Evolutionary conservation across 2,113 vertebrate species (phyloP).

Genomic region (Cyanistes caeruleus): DNA sequence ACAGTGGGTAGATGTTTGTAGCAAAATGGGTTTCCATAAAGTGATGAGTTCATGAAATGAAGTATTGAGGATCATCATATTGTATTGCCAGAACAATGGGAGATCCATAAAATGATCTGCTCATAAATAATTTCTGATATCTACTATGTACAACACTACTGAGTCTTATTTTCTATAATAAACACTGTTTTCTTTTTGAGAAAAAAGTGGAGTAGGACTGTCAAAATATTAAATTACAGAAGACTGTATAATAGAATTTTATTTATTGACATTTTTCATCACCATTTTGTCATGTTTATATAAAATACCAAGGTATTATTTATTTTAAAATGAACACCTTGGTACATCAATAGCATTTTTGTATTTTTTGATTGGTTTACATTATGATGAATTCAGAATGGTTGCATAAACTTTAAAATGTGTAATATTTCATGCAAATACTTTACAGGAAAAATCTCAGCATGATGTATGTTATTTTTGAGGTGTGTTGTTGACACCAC

Average conservation of each 20-base stretch:
- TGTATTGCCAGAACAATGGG: slow-evolving; percentile 58
- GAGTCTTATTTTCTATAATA: slow-evolving; percentile 53
- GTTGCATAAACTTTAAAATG: slow-evolving; percentile 47
- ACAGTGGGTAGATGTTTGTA: slow-evolving; percentile 27
- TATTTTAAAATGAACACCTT: slow-evolving; percentile 60
- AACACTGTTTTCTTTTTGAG: slow-evolving; percentile 35
- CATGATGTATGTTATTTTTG: slow-evolving; percentile 54
- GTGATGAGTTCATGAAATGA: slow-evolving; percentile 51
- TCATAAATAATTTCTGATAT: slow-evolving; percentile 54
- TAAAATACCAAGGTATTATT: slow-evolving; percentile 36
- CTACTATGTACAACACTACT: neutral
- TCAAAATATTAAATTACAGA: slow-evolving; percentile 67
- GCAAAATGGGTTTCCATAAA: slow-evolving; percentile 46
- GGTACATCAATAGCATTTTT: slow-evolving; percentile 46
- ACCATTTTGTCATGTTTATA: neutral
- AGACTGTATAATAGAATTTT: slow-evolving; percentile 57
- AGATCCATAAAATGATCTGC: slow-evolving; percentile 55
- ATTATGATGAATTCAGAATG: slow-evolving; percentile 49
- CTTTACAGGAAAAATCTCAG: slow-evolving; percentile 63
- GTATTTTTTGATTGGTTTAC: slow-evolving; percentile 65
- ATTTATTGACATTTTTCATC: slow-evolving; percentile 44
- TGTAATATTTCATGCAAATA: slow-evolving; percentile 64
- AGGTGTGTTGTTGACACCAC: slow-evolving; percentile 11
- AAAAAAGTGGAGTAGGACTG: slow-evolving; percentile 31
- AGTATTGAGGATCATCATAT: slow-evolving; percentile 38